Percentiles rank a stretch among this genome's conserved stretches.
These are phyloP conservation scores for Drosophila longiperda DNA, from an alignment of 2,888 invertebrate genomes.

Conservation along the genomic window DNA sequence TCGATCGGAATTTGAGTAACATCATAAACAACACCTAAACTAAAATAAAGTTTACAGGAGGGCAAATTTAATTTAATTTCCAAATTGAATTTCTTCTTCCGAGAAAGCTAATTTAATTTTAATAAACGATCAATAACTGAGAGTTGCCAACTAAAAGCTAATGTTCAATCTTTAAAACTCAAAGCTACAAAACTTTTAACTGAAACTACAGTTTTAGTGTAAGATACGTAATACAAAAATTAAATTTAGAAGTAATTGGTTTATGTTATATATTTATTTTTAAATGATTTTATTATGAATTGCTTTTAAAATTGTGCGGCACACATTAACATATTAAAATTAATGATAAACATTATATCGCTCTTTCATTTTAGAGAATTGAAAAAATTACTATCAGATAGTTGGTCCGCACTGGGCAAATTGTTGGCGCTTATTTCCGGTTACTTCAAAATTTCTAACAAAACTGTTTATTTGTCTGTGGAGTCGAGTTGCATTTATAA, in stretches of 20 bases:
- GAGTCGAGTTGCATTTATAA: constrained; percentile 13
- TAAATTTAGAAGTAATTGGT: background rate
- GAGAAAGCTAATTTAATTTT: too few relatives aligned
- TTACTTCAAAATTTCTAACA: constrained; percentile 16
- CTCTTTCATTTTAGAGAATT: background rate
- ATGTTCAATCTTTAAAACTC: too few relatives aligned
- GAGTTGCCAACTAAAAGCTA: too few relatives aligned
- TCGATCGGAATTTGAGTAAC: too few relatives aligned
- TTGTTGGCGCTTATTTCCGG: background rate
- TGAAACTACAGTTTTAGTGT: too few relatives aligned
- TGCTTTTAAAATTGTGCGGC: background rate
- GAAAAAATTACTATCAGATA: background rate
- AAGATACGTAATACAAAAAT: too few relatives aligned
- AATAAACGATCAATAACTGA: too few relatives aligned
- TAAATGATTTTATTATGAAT: background rate
- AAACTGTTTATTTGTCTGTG: constrained; percentile 1
- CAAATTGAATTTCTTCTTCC: too few relatives aligned
- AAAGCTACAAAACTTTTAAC: too few relatives aligned
- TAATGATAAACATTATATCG: background rate
- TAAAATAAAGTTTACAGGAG: too few relatives aligned
- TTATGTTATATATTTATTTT: background rate
- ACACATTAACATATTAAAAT: background rate
- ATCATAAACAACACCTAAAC: too few relatives aligned
- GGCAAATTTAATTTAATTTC: too few relatives aligned
- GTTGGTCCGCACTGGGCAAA: constrained; percentile 1